Conservation (phyloP, 2,797 vertebrate species). For the Darevskia nairensis region DNA sequence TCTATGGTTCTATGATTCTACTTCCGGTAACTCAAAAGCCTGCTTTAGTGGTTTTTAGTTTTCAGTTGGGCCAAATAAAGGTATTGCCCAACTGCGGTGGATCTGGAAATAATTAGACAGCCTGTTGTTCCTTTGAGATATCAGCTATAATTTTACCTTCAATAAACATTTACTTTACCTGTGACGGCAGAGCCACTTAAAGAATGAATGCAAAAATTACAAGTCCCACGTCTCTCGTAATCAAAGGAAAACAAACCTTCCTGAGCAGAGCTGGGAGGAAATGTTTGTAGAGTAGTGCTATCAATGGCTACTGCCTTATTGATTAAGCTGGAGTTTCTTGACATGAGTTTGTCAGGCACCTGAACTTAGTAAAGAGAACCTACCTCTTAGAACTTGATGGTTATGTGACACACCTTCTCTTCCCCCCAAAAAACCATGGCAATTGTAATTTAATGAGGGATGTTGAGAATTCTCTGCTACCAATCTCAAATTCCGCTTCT, state of each 20-base stretch:
- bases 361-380: not conserved
- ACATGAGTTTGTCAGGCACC: not conserved
- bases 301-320: too few species aligned
- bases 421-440: too few species aligned
- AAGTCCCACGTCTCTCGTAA: not conserved
- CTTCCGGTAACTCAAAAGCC: not conserved
- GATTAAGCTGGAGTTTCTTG: not conserved
- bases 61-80: not conserved
- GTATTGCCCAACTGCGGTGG: not conserved
- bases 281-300: not conserved
- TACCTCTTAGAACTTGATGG: not conserved
- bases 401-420: not conserved
- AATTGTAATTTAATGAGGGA: not conserved
- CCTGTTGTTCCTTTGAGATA: not conserved
- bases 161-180: slow-evolving; percentile 16
- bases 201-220: not conserved
- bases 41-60: not conserved
- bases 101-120: not conserved
- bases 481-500: not conserved
- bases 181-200: not conserved
- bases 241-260: slow-evolving; percentile 3
- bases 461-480: not conserved
- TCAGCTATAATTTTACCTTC: not conserved
- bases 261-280: not conserved
- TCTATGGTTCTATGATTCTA: not conserved